Percentiles rank a stretch among this genome's conserved stretches.
phyloP scores from a whole-genome alignment of 2,113 vertebrate species.

The Glaucomys volans region DNA sequence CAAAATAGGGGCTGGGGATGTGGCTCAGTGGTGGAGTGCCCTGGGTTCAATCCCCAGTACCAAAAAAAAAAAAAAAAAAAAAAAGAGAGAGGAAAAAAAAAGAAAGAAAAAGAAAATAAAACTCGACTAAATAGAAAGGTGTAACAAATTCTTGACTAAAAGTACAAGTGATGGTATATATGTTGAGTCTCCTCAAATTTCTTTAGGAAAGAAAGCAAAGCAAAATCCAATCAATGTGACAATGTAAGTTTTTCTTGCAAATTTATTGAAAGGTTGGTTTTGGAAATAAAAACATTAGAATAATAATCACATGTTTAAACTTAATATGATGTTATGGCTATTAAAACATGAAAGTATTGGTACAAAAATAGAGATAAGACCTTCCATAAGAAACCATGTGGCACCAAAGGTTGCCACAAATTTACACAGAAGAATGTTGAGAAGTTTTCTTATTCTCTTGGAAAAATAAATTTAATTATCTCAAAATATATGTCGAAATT shows the following conservation, averaged over 20 bases:
- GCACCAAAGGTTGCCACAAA: background rate
- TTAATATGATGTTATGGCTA: background rate
- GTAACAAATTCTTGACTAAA: conserved; percentile 12
- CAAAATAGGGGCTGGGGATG: no score
- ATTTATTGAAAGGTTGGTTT: background rate
- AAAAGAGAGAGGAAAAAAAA: no score
- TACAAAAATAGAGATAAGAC: background rate
- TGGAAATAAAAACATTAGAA: background rate
- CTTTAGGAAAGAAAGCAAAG: background rate
- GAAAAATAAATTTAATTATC: background rate
- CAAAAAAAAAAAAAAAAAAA: no score
- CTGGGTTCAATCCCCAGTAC: no score
- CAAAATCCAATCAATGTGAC: background rate
- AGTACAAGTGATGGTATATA: background rate
- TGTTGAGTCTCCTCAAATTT: background rate
- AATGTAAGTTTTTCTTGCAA: background rate
- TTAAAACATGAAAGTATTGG: background rate
- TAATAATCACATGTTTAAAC: background rate
- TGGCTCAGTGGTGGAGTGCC: no score
- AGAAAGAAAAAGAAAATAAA: no score
- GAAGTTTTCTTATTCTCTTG: background rate
- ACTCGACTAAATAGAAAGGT: background rate
- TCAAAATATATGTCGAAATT: background rate
- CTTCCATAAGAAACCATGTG: background rate
- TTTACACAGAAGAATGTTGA: background rate